A percentile compares a stretch with the other conserved stretches of the same genome.
Conservation (phyloP, 2,888 invertebrate species). For the Caenorhabditis macrosperma region DNA sequence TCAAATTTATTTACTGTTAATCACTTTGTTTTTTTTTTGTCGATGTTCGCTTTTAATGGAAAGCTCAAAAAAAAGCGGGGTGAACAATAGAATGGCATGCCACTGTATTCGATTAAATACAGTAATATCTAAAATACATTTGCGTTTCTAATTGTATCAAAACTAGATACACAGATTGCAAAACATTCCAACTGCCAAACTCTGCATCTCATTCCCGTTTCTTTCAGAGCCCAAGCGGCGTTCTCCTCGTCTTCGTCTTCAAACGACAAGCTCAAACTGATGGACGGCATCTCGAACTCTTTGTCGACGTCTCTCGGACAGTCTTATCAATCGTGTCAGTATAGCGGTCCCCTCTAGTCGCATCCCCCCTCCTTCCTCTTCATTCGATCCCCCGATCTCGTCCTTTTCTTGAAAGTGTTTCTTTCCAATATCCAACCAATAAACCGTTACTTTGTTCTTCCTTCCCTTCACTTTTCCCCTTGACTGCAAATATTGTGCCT, state of each 20-base stretch:
- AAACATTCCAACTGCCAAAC: too few species aligned
- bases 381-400: background rate
- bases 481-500: constrained; percentile 21
- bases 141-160: too few species aligned
- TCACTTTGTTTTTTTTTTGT: too few species aligned
- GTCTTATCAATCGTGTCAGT: constrained; percentile 54
- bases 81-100: too few species aligned
- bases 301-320: constrained; percentile 36
- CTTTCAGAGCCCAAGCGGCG: constrained; percentile 40
- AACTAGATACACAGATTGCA: too few species aligned
- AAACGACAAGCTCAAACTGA: constrained; percentile 53
- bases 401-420: background rate
- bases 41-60: too few species aligned
- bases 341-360: constrained; percentile 48
- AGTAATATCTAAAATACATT: too few species aligned
- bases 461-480: background rate
- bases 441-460: constrained; percentile 22
- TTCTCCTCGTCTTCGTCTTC: constrained; percentile 24
- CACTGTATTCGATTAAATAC: too few species aligned
- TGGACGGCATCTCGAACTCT: constrained; percentile 55
- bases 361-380: background rate
- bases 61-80: too few species aligned
- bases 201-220: background rate
- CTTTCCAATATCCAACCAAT: constrained; percentile 18
- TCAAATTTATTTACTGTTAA: too few species aligned